These are phyloP conservation scores for Aporophyla nigra DNA, from an alignment of 2,888 invertebrate genomes.

Conservation along the genomic window DNA sequence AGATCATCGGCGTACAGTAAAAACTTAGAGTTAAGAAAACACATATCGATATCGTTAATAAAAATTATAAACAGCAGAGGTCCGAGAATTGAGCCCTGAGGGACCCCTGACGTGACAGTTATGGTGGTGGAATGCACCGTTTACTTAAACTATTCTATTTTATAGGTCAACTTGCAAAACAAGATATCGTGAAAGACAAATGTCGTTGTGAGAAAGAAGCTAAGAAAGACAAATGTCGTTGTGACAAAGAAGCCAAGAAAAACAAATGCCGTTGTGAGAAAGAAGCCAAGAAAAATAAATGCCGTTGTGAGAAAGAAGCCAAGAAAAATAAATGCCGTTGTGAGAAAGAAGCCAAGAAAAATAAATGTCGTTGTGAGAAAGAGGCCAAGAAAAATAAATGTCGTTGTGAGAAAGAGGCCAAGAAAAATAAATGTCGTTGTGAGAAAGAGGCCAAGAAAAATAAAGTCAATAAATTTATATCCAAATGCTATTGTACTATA, in stretches of 20 bases:
- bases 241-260: neutral
- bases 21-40: no score
- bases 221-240: neutral
- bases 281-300: constrained; percentile 5
- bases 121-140: no score
- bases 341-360: neutral
- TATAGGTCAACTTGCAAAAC: constrained; percentile 8
- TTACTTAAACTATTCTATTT: constrained; percentile 9
- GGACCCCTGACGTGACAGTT: no score
- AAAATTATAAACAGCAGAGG: no score
- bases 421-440: neutral
- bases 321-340: neutral
- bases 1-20: no score
- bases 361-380: neutral
- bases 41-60: no score
- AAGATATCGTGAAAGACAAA: neutral
- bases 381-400: neutral
- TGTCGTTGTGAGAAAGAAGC: neutral
- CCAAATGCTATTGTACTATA: constrained; percentile 27
- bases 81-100: no score
- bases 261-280: neutral
- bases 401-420: neutral
- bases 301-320: constrained; percentile 9
- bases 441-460: neutral
- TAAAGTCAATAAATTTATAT: constrained; percentile 11